Percentiles rank a stretch among this genome's conserved stretches.
Conservation (phyloP, 2,888 invertebrate species). For the Melikaiella ostensackeni region DNA sequence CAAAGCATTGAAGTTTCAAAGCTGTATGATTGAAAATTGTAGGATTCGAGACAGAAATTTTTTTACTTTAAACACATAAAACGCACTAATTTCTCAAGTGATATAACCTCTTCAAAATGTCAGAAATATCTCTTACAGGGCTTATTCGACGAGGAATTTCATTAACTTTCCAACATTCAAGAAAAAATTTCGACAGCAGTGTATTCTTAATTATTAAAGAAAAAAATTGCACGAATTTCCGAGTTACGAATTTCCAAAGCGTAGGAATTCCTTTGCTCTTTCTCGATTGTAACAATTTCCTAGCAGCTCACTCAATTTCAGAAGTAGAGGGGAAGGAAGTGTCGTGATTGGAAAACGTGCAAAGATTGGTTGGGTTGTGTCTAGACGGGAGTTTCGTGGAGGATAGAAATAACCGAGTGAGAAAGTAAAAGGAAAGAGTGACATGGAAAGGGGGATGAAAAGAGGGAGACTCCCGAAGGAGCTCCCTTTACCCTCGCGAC, state of each 20-base stretch:
- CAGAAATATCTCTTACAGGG: no score
- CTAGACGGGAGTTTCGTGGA: conserved; percentile 58
- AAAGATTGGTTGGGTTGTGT: conserved; percentile 67
- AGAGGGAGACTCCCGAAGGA: conserved; percentile 69
- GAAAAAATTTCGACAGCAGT: no score
- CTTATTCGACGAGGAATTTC: no score
- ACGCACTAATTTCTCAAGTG: no score
- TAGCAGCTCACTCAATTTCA: conserved; percentile 43
- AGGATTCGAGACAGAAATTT: no score
- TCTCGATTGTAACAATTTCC: conserved; percentile 33
- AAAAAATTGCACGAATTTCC: neutral
- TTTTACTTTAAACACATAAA: no score
- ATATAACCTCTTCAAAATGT: no score
- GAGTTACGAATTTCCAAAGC: conserved; percentile 54
- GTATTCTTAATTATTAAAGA: neutral
- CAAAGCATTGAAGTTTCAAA: no score
- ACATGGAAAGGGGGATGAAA: conserved; percentile 55
- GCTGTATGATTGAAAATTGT: no score
- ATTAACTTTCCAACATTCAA: no score
- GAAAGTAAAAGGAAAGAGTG: conserved; percentile 50
- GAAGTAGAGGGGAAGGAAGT: conserved; percentile 56
- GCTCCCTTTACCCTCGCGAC: conserved; percentile 72
- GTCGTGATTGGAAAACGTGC: conserved; percentile 74
- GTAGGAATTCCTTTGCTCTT: conserved; percentile 60
- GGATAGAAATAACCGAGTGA: conserved; percentile 48